A percentile compares a stretch with the other conserved stretches of the same genome.
Evolutionary conservation across 23 tunicate species (phyloP).

Genomic region (Pegea sp.): DNA sequence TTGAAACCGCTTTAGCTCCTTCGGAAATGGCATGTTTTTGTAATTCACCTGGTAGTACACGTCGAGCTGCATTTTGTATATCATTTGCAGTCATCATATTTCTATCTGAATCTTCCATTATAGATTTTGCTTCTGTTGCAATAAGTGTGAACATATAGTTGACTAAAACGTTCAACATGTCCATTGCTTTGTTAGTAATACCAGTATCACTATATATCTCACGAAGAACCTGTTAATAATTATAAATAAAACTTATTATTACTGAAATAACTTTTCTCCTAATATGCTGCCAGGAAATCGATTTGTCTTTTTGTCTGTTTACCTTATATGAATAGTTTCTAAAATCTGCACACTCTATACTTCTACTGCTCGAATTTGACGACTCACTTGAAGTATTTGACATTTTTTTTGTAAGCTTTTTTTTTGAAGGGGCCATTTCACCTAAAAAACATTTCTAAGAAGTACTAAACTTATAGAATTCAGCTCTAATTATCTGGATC

Average conservation of each 20-base stretch:
- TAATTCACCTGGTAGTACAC: slow-evolving; percentile 61
- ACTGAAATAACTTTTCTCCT: no score
- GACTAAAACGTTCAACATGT: slow-evolving; percentile 41
- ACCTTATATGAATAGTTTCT: slow-evolving; percentile 1
- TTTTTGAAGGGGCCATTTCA: background rate
- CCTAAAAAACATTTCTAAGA: no score
- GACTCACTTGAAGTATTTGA: background rate
- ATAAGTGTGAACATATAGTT: slow-evolving; percentile 31
- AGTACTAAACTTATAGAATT: no score
- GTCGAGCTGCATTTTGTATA: slow-evolving; percentile 48
- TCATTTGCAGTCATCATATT: slow-evolving; percentile 67
- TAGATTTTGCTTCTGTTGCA: slow-evolving; percentile 29
- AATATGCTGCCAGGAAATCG: no score
- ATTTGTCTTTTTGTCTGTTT: no score
- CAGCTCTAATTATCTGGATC: no score
- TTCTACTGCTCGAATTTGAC: background rate
- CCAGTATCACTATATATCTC: slow-evolving; percentile 76
- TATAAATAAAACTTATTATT: no score
- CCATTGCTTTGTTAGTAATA: slow-evolving; percentile 66
- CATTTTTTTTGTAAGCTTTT: background rate
- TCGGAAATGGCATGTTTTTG: slow-evolving; percentile 80
- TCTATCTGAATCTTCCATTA: slow-evolving; percentile 33
- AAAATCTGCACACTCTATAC: background rate
- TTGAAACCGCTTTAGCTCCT: slow-evolving; percentile 82
- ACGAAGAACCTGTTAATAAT: background rate